Evolutionary conservation across 2,888 invertebrate species (phyloP), one percentile per base, ranked within the genome.

Genomic region (Hirtodrosophila duncani): DNA sequence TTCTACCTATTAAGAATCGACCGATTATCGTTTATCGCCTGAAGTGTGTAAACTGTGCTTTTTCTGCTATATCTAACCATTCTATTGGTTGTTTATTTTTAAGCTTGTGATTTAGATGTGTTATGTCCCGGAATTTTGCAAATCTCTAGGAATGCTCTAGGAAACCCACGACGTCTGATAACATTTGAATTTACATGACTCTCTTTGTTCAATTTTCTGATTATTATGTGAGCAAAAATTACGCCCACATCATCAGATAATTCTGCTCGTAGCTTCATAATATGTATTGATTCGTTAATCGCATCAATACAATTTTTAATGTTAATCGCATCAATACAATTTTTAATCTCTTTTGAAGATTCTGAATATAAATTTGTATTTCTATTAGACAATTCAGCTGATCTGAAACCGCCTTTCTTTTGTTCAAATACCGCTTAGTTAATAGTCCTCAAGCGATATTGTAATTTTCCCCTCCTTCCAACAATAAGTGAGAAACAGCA

Each of bases 301-400:
- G 13, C 14, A 8, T 29, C 29, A 29, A 29, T 29, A 29, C 13
- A 29, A 34, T 9, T 21, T 3, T 21, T 21, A 6, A 13, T n/a
- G 34, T 34, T n/a, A 34, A 21, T 34, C 6, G 13, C 14, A 8
- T 29, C 29, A 29, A 29, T 29, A 29, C 13, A 29, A 34, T 9
- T 21, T 3, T 21, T 21, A 6, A 13, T n/a, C 20, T 34, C n/a
- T n/a, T 20, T 13, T 34, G n/a, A 13, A 21, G 11, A 34, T 21
- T n/a, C n/a, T 34, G 34, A 34, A n/a, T 34, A 3, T 3, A 34
- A 8, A 34, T 21, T 34, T 21, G 1, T 8, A 34, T 4, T n/a
- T 17, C 9, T 16, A 30, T 14, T 2, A 30, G 16, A 9, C 30
- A 9, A n/a, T 27, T 27, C 3, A 27, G 3, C 10, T 24, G 24